phyloP scores from a whole-genome alignment of 2,797 vertebrate species.

The Lutjanus argentimaculatus region DNA sequence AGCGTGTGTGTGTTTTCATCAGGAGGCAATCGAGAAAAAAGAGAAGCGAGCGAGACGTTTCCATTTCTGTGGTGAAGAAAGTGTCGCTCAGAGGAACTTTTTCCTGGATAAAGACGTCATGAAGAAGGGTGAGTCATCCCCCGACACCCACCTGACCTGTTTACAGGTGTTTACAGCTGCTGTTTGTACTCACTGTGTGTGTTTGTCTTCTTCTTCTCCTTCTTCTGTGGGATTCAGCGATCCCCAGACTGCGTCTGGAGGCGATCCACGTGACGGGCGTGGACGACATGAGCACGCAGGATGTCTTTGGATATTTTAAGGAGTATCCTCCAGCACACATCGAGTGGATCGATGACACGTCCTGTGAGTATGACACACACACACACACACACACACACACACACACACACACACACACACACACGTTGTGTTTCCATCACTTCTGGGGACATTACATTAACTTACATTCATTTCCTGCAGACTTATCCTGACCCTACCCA shows the following conservation, averaged over 20 bases:
- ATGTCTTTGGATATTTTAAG: constrained; percentile 95
- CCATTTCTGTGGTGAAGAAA: constrained; percentile 92
- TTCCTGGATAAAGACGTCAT: constrained; percentile 92
- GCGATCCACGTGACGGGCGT: constrained; percentile 93
- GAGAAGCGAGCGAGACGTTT: constrained; percentile 96
- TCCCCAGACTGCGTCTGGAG: constrained; percentile 93
- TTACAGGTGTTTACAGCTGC: background rate
- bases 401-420: background rate
- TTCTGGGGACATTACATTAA: too few relatives aligned
- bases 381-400: constrained; percentile 3
- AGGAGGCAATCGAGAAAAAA: constrained; percentile 98
- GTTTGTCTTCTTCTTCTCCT: constrained; percentile 8
- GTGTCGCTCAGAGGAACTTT: constrained; percentile 89
- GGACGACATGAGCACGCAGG: constrained; percentile 98
- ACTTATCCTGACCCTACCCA: too few relatives aligned
- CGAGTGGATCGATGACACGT: constrained; percentile 96
- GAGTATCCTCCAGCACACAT: constrained; percentile 98
- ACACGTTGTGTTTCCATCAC: too few relatives aligned
- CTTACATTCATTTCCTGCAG: too few relatives aligned
- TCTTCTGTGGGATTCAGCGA: constrained; percentile 85
- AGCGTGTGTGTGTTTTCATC: constrained; percentile 7
- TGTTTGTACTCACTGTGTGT: background rate
- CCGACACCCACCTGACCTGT: background rate
- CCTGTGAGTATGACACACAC: constrained; percentile 88
- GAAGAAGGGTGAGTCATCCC: constrained; percentile 90